Evolutionary conservation across 2,888 invertebrate genomes (phyloP).

Genomic region (Spisula subtruncata): DNA sequence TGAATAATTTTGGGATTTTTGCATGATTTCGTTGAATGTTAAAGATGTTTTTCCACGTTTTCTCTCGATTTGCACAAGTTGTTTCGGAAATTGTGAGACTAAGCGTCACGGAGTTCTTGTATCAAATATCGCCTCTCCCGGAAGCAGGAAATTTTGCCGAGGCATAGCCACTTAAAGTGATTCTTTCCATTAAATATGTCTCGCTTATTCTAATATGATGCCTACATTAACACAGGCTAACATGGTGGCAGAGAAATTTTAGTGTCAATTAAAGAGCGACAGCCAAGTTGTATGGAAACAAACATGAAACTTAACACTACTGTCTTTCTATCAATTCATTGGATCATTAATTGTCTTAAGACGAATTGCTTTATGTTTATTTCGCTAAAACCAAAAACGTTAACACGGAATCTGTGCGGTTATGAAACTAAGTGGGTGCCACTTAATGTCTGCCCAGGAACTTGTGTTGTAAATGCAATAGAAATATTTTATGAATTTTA

Average conservation of each 20-base stretch:
- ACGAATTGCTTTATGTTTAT: conserved; percentile 1
- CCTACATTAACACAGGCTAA: conserved; percentile 39
- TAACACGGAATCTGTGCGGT: not conserved
- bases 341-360: conserved; percentile 1
- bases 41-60: conserved; percentile 60
- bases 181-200: conserved; percentile 62
- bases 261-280: conserved; percentile 34
- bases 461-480: not conserved
- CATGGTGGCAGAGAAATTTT: conserved; percentile 13
- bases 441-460: not conserved
- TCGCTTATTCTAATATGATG: conserved; percentile 38
- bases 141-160: conserved; percentile 69
- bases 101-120: conserved; percentile 55
- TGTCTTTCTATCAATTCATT: conserved; percentile 12
- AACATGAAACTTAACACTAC: not conserved
- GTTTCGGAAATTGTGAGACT: conserved; percentile 72
- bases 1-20: conserved; percentile 63
- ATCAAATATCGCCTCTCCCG: conserved; percentile 61
- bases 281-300: not conserved
- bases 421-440: conserved; percentile 1
- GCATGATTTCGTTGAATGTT: conserved; percentile 59
- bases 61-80: conserved; percentile 69
- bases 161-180: conserved; percentile 70
- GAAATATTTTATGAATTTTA: conserved; percentile 4
- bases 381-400: not conserved